These are phyloP conservation scores for Thumatha senex DNA, from an alignment of 2,888 invertebrate genomes.

Conservation along the genomic window DNA sequence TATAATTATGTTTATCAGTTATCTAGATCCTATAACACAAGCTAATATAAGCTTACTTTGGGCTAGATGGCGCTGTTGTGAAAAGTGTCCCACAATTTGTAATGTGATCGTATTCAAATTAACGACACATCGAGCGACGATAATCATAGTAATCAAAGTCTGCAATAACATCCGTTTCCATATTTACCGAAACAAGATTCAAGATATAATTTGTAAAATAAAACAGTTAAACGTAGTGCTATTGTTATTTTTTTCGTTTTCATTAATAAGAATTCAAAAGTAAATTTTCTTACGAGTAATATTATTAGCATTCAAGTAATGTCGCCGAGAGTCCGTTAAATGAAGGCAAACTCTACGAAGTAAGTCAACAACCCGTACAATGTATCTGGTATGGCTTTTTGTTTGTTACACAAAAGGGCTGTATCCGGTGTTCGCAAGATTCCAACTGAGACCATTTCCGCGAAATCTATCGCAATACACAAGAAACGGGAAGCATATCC, in stretches of 20 bases:
- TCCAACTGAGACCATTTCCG: conserved; percentile 65
- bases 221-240: conserved; percentile 32
- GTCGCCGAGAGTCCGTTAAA: conserved; percentile 54
- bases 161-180: conserved; percentile 25
- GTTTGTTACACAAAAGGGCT: conserved; percentile 75
- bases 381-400: conserved; percentile 56
- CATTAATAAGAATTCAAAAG: conserved; percentile 52
- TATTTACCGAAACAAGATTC: conserved; percentile 23
- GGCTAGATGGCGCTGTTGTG: too few species aligned
- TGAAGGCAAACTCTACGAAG: conserved; percentile 48
- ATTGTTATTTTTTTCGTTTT: conserved; percentile 37
- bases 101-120: conserved; percentile 42
- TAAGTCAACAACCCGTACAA: conserved; percentile 70
- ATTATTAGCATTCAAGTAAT: conserved; percentile 60
- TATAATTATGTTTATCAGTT: too few species aligned
- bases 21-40: too few species aligned
- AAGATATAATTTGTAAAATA: conserved; percentile 20
- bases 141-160: conserved; percentile 28
- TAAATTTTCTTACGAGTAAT: conserved; percentile 48
- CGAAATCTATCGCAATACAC: conserved; percentile 76
- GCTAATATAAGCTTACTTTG: too few species aligned
- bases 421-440: conserved; percentile 71
- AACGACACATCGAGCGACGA: conserved; percentile 46
- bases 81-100: too few species aligned
- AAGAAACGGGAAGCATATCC: conserved; percentile 80